Percentiles rank a stretch among this genome's conserved stretches.
These are phyloP conservation scores for Patella vulgata DNA, from an alignment of 1,140 invertebrate genomes.

Conservation along the genomic window DNA sequence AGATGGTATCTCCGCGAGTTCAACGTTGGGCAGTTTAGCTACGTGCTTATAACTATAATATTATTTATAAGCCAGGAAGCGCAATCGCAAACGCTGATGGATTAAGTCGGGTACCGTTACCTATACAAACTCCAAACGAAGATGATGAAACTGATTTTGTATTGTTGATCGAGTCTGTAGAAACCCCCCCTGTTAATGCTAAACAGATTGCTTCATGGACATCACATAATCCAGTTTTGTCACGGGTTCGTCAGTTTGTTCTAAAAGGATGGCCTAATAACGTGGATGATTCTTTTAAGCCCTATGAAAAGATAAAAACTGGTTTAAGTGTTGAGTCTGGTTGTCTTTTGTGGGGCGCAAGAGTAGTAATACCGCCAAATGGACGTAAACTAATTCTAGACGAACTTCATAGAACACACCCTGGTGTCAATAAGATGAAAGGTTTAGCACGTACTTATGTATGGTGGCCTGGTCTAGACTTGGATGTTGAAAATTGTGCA, in stretches of 20 bases:
- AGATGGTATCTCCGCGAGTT: conserved; percentile 60
- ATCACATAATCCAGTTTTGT: background rate
- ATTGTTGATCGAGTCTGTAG: no score
- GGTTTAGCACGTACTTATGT: conserved; percentile 3
- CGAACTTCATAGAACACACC: conserved; percentile 16
- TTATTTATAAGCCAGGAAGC: conserved; percentile 59
- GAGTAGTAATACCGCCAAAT: conserved; percentile 20
- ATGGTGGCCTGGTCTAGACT: conserved; percentile 22
- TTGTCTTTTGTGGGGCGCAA: conserved; percentile 20
- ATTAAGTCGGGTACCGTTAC: conserved; percentile 12
- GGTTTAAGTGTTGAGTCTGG: conserved; percentile 18
- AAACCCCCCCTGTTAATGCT: conserved; percentile 18
- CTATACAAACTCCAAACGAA: background rate
- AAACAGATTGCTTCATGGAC: conserved; percentile 8
- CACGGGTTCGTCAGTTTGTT: background rate
- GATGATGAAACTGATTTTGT: background rate
- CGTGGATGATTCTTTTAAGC: background rate
- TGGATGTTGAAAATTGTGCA: conserved; percentile 10
- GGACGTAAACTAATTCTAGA: conserved; percentile 11
- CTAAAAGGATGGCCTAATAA: conserved; percentile 14
- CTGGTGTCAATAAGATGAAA: conserved; percentile 17
- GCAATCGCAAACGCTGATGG: conserved; percentile 63
- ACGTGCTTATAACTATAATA: conserved; percentile 64
- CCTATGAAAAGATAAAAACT: conserved; percentile 14
- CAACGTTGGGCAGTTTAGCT: conserved; percentile 67